Evolutionary conservation across 2,797 vertebrate species (phyloP).

Genomic region (Oryzias sinensis): DNA sequence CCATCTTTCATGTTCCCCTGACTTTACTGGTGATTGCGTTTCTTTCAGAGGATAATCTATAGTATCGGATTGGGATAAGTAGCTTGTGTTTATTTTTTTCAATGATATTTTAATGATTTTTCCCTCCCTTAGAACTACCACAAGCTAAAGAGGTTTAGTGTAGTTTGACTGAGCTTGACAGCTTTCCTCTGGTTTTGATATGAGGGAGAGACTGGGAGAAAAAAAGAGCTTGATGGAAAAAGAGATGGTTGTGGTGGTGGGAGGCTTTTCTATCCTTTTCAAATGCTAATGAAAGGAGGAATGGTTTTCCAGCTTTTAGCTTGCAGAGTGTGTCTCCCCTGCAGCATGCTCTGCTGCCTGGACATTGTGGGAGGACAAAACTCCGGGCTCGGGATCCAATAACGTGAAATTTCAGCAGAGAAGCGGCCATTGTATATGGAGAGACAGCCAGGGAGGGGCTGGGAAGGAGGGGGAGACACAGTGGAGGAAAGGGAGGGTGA

Average conservation of each 20-base stretch:
- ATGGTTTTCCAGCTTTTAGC: constrained; percentile 83
- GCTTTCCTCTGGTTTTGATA: constrained; percentile 71
- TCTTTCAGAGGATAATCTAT: constrained; percentile 66
- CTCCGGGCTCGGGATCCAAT: constrained; percentile 81
- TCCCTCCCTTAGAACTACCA: constrained; percentile 30
- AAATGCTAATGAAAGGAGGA: constrained; percentile 84
- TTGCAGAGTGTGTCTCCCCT: constrained; percentile 84
- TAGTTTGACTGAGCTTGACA: constrained; percentile 73
- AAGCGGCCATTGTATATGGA: constrained; percentile 80
- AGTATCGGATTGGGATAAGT: constrained; percentile 73
- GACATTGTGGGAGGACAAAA: constrained; percentile 86
- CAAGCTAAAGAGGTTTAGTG: constrained; percentile 66
- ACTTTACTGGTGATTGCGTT: constrained; percentile 52
- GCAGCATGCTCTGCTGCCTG: constrained; percentile 83
- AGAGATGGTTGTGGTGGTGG: constrained; percentile 11
- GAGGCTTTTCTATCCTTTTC: constrained; percentile 73
- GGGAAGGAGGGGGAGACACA: constrained; percentile 60
- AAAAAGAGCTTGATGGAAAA: constrained; percentile 55
- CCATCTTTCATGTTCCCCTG: constrained; percentile 16
- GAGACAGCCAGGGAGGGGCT: constrained; percentile 70
- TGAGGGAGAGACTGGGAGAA: constrained; percentile 61
- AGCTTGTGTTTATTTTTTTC: constrained; percentile 74
- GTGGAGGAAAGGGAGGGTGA: constrained; percentile 73
- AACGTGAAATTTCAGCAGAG: constrained; percentile 86
- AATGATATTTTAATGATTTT: constrained; percentile 67